A percentile compares a stretch with the other conserved stretches of the same genome.
Conservation (phyloP, 2,888 invertebrate species). For the Caenorhabditis panamensis region DNA sequence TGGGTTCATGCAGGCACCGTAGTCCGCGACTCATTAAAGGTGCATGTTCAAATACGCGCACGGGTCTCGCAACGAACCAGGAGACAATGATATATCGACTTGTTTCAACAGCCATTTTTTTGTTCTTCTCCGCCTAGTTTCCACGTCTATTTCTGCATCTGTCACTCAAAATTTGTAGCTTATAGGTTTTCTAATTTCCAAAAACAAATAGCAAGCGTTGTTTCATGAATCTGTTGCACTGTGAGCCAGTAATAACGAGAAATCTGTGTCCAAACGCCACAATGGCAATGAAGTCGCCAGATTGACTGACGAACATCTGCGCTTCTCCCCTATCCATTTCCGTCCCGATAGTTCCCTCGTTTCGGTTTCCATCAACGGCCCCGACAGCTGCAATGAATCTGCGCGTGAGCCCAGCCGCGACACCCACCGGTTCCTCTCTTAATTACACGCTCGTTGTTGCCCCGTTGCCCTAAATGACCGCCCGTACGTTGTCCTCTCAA, state of each 20-base stretch:
- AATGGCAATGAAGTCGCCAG: background rate
- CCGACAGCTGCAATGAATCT: conserved; percentile 9
- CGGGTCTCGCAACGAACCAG: background rate
- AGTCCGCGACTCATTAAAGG: background rate
- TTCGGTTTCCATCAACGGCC: background rate
- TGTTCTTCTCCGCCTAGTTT: no score
- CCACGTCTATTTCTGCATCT: no score
- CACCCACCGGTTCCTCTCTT: conserved; percentile 6
- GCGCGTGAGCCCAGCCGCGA: background rate
- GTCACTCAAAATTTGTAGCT: no score
- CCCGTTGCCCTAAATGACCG: conserved; percentile 24
- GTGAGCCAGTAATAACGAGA: no score
- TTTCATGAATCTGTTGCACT: no score
- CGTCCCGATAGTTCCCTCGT: background rate
- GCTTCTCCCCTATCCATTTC: background rate
- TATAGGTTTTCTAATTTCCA: no score
- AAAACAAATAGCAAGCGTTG: no score
- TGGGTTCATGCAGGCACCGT: conserved; percentile 2
- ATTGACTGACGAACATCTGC: conserved; percentile 9
- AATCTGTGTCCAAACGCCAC: background rate
- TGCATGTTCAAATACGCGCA: background rate
- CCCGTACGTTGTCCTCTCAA: conserved; percentile 32
- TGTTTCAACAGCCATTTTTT: no score
- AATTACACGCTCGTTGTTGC: conserved; percentile 17
- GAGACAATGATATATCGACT: no score